These are phyloP conservation scores for Cheirogaleus medius DNA, from an alignment of 2,113 vertebrate genomes.

Conservation along the genomic window DNA sequence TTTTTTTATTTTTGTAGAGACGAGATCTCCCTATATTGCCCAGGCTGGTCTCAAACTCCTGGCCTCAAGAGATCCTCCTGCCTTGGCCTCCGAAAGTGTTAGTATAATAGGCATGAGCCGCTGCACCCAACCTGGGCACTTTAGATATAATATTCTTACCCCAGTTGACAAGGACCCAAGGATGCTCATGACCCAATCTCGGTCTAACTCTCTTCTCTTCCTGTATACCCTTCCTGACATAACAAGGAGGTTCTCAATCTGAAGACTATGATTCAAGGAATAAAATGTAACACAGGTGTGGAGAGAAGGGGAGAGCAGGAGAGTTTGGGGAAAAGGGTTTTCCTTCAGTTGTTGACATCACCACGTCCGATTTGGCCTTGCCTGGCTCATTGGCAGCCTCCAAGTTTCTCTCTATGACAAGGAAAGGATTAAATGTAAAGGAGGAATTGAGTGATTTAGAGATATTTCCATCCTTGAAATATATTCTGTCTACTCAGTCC, in stretches of 20 bases:
- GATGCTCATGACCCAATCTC: background rate
- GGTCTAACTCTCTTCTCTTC: background rate
- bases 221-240: background rate
- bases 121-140: no score
- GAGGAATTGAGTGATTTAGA: background rate
- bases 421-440: background rate
- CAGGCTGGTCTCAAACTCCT: no score
- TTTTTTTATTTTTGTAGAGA: no score
- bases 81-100: no score
- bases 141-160: background rate
- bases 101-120: no score
- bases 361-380: background rate
- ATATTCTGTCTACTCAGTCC: background rate
- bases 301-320: background rate
- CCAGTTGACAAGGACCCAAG: background rate
- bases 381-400: background rate
- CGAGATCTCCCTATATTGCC: no score
- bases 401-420: background rate
- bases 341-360: background rate
- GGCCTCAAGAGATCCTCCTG: no score
- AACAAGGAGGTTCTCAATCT: no score
- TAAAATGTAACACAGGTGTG: no score
- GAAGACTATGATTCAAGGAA: background rate
- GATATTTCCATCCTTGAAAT: background rate
- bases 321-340: background rate